phyloP scores from a whole-genome alignment of 2,888 invertebrate species.

The Cylindroiulus punctatus region DNA sequence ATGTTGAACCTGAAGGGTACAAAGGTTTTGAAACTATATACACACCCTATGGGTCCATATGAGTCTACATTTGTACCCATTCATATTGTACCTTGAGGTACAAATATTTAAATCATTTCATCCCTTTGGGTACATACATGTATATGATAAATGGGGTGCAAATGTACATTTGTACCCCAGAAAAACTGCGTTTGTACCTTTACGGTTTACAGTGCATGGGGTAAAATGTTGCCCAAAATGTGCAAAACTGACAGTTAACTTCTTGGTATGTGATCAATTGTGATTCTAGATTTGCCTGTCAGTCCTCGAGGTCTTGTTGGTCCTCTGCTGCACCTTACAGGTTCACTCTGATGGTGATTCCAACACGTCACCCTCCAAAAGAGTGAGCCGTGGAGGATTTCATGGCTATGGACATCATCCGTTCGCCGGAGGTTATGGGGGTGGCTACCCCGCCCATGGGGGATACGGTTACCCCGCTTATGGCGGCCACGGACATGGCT shows the following conservation, averaged over 20 bases:
- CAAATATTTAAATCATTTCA: too few species aligned
- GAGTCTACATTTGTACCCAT: too few species aligned
- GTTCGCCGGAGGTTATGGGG: constrained; percentile 2
- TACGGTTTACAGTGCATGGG: too few species aligned
- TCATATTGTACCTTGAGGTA: too few species aligned
- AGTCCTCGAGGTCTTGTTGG: neutral
- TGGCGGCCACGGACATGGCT: constrained; percentile 46
- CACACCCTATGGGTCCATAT: too few species aligned
- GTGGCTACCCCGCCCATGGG: neutral
- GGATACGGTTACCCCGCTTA: constrained; percentile 44
- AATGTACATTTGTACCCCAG: too few species aligned
- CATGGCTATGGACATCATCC: constrained; percentile 44
- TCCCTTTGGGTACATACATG: too few species aligned
- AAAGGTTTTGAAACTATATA: too few species aligned
- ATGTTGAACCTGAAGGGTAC: too few species aligned
- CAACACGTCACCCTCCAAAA: neutral
- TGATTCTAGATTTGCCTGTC: neutral
- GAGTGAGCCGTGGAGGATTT: neutral
- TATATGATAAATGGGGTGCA: too few species aligned
- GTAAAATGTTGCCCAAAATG: neutral
- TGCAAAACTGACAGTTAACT: neutral
- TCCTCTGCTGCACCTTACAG: neutral
- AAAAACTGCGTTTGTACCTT: too few species aligned
- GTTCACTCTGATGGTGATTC: neutral
- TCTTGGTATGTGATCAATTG: neutral